Conservation (phyloP, 2,888 invertebrate genomes). For the Eubasilissa splendida region DNA sequence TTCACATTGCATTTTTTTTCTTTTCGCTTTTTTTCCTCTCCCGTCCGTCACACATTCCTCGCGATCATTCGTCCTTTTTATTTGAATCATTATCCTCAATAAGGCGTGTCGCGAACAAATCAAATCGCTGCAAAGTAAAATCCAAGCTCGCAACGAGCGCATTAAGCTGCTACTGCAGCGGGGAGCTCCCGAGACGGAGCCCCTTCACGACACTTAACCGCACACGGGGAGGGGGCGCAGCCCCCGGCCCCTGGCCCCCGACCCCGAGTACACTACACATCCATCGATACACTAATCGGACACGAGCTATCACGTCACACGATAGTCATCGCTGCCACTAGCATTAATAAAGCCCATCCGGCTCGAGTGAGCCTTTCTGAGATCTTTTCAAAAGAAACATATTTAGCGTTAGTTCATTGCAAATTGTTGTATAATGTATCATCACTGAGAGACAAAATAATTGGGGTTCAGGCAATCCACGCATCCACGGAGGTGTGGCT, state of each 20-base stretch:
- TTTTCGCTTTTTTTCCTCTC: slow-evolving; percentile 65
- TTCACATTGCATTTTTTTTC: slow-evolving; percentile 59
- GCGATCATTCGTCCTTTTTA: slow-evolving; percentile 59
- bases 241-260: slow-evolving; percentile 32
- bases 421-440: slow-evolving; percentile 37
- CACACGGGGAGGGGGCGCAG: slow-evolving; percentile 42
- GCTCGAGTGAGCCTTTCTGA: slow-evolving; percentile 40
- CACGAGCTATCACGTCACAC: slow-evolving; percentile 43
- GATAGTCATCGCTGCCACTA: slow-evolving; percentile 55
- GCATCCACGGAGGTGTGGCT: slow-evolving; percentile 77
- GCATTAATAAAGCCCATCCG: slow-evolving; percentile 15
- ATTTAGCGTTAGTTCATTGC: slow-evolving; percentile 37
- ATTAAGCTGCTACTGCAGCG: slow-evolving; percentile 90
- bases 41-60: slow-evolving; percentile 65
- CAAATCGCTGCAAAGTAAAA: slow-evolving; percentile 89
- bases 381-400: slow-evolving; percentile 1
- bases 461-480: slow-evolving; percentile 79
- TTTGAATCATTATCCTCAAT: slow-evolving; percentile 69
- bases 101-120: slow-evolving; percentile 90
- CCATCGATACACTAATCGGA: slow-evolving; percentile 25
- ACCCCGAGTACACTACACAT: background rate
- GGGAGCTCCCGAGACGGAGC: slow-evolving; percentile 87
- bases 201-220: slow-evolving; percentile 77
- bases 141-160: slow-evolving; percentile 89
- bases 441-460: slow-evolving; percentile 63